These are phyloP conservation scores for Pithys albifrons DNA, from an alignment of 2,113 vertebrate species.

Conservation along the genomic window DNA sequence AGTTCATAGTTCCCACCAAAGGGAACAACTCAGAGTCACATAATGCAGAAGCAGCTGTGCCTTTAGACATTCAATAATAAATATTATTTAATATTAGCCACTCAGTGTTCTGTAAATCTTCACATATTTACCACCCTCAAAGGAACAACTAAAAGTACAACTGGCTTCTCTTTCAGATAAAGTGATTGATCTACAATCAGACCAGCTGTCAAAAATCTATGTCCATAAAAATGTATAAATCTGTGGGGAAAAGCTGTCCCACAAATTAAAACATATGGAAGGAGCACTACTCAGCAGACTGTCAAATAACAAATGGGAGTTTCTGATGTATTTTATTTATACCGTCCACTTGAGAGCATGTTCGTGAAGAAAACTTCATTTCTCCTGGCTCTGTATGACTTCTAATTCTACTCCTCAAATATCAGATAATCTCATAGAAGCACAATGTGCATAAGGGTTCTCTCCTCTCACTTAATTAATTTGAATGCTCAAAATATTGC, in stretches of 20 bases:
- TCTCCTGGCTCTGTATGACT: background rate
- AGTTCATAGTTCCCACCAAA: too few relatives aligned
- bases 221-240: background rate
- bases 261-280: background rate
- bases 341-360: background rate
- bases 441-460: background rate
- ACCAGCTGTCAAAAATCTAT: too few relatives aligned
- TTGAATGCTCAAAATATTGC: constrained; percentile 1
- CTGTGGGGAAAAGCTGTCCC: background rate
- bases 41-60: too few relatives aligned
- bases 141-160: too few relatives aligned
- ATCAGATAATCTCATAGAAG: background rate
- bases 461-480: background rate
- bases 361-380: background rate
- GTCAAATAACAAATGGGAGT: background rate
- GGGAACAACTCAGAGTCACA: too few relatives aligned
- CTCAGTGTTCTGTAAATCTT: too few relatives aligned
- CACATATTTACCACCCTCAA: too few relatives aligned
- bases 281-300: background rate
- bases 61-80: too few relatives aligned
- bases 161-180: too few relatives aligned
- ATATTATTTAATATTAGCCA: too few relatives aligned
- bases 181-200: too few relatives aligned
- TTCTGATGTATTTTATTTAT: background rate
- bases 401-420: background rate